Base-by-base conservation (phyloP, 2,797 vertebrate genomes). In the Anguilla marmorata region DNA sequence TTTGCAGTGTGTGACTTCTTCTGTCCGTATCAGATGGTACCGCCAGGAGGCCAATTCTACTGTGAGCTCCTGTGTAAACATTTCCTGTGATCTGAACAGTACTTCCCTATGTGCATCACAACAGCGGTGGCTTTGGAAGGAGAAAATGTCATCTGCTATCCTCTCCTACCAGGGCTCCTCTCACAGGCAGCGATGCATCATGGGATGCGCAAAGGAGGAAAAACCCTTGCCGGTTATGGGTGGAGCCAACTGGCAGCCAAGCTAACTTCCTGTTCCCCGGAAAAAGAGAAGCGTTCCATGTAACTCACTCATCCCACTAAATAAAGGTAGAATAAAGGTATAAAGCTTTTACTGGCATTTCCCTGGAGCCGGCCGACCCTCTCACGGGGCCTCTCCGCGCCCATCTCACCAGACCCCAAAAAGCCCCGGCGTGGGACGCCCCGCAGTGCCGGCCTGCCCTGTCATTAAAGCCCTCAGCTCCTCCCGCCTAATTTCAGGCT, bases 401-500 rank as follows among this genome's bases (percentile, higher is more conserved):
- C 8, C 66, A 1, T 72, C 66, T 33, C 27, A n/a, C n/a, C n/a
- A 30, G 8, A 2, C 66, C 66, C 7, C 66, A 86, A 79, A 63
- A 69, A 86, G 83, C 27, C 14, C 5, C 52, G 66, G 19, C 14
- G 4, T 5, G 37, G 86, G 87, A 86, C 79, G 88, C 89, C 86
- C 54, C 14, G 16, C 54, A 90, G 85, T 21, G 76, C 89, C 72
- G 87, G 45, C 69, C 88, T 54, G 86, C 54, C 87, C 89, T 90
- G 87, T 91, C 89, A 90, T 89, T 92, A 91, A 79, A 41, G 24
- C 60, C 7, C 6, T 7, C 14, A 1, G 27, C 33, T 4, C 72
- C 85, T 14, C 33, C 58, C 11, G 16, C 5, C 4, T 86, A 69
- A 86, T 86, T 69, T 48, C 58, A 86, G 52, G 12, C 52, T 85